Evolutionary conservation across 2,797 vertebrate genomes (phyloP).

Genomic region (Sebastes baramenuke): DNA sequence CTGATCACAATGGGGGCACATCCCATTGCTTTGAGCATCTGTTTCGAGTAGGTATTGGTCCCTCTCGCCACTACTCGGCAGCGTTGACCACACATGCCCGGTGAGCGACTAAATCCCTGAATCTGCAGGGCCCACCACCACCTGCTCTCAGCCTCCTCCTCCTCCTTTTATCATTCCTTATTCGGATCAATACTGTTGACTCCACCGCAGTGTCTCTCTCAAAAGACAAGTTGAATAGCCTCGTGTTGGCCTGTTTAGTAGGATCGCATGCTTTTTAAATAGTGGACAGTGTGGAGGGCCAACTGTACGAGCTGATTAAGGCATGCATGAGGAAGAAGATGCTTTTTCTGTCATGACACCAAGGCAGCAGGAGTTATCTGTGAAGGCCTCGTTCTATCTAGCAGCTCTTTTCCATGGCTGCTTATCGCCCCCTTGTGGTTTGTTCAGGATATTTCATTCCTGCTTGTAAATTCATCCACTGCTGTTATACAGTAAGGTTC

Average conservation of each 20-base stretch:
- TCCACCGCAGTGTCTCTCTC: slow-evolving; percentile 64
- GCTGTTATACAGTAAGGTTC: neutral
- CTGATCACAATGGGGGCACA: slow-evolving; percentile 81
- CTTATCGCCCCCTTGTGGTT: slow-evolving; percentile 72
- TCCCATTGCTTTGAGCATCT: slow-evolving; percentile 82
- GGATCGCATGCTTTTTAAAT: slow-evolving; percentile 63
- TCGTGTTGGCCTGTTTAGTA: slow-evolving; percentile 54
- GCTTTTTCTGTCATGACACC: slow-evolving; percentile 43
- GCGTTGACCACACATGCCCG: slow-evolving; percentile 59
- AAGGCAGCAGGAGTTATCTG: slow-evolving; percentile 13
- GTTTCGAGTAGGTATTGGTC: slow-evolving; percentile 69
- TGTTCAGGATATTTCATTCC: neutral
- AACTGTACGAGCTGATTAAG: slow-evolving; percentile 64
- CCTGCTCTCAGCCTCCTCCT: slow-evolving; percentile 72
- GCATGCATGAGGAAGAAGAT: slow-evolving; percentile 48
- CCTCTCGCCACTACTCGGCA: slow-evolving; percentile 41
- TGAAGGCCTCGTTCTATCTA: fast-evolving
- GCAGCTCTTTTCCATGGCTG: slow-evolving; percentile 40
- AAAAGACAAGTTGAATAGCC: slow-evolving; percentile 60
- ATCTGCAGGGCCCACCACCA: slow-evolving; percentile 71
- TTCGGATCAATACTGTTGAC: slow-evolving; percentile 75
- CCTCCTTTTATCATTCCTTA: slow-evolving; percentile 63
- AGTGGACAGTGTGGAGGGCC: slow-evolving; percentile 43
- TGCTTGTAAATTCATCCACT: neutral
- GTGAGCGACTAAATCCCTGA: slow-evolving; percentile 73